A percentile compares a stretch with the other conserved stretches of the same genome.
Evolutionary conservation across 2,113 vertebrate species (phyloP).

Genomic region (Erythrocercus mccallii): DNA sequence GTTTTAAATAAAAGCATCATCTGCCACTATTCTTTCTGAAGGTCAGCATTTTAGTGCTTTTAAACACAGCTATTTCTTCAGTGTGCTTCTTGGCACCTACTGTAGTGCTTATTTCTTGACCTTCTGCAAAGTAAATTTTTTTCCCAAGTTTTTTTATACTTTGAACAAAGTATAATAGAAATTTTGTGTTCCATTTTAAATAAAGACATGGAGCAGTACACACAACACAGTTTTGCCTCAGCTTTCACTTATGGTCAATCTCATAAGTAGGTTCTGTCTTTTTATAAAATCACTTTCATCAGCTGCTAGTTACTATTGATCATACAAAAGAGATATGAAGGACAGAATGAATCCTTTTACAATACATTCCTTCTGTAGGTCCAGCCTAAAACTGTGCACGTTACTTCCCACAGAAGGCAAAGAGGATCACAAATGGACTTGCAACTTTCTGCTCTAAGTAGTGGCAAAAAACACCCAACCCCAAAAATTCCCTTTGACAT

Average conservation of each 20-base stretch:
- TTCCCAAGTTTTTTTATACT: neutral
- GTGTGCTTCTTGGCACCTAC: neutral
- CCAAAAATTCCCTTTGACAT: neutral
- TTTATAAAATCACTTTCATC: neutral
- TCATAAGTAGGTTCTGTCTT: neutral
- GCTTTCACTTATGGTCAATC: slow-evolving; percentile 24
- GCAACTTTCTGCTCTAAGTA: neutral
- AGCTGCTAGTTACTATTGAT: neutral
- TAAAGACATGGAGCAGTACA: neutral
- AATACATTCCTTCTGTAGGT: neutral
- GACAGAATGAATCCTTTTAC: neutral
- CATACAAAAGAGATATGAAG: neutral
- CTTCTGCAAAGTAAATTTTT: slow-evolving; percentile 23
- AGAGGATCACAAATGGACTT: neutral
- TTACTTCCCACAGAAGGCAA: neutral
- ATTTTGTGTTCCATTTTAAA: slow-evolving; percentile 5
- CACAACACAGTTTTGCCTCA: neutral
- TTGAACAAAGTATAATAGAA: neutral
- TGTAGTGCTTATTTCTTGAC: slow-evolving; percentile 13
- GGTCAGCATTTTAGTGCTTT: slow-evolving; percentile 17
- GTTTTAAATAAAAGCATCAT: slow-evolving; percentile 54
- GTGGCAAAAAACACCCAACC: accelerated
- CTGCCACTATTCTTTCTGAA: slow-evolving; percentile 40
- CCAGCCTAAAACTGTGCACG: neutral
- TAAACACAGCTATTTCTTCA: neutral